Percentiles rank a stretch among this genome's conserved stretches.
Evolutionary conservation across 2,888 invertebrate genomes (phyloP).

Genomic region (Dicycla oo): DNA sequence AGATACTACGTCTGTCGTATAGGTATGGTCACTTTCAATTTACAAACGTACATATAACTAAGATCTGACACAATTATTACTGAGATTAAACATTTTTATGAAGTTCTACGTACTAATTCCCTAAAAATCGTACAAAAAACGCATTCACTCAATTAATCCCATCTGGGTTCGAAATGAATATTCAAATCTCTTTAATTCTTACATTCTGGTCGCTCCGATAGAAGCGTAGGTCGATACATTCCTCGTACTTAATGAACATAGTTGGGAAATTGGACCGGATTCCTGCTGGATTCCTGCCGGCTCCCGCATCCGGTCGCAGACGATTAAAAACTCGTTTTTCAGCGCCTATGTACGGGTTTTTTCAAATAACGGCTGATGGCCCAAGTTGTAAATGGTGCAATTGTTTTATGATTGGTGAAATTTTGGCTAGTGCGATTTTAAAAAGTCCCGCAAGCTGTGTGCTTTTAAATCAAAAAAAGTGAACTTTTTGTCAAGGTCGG

Average conservation of each 20-base stretch:
- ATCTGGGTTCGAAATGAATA: constrained; percentile 22
- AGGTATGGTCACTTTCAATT: too few relatives aligned
- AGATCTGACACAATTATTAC: too few relatives aligned
- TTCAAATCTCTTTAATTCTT: constrained; percentile 38
- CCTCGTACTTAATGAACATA: constrained; percentile 59
- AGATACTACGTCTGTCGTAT: too few relatives aligned
- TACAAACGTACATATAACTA: too few relatives aligned
- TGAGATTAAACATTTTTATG: too few relatives aligned
- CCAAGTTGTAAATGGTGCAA: not conserved
- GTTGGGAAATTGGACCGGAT: constrained; percentile 36
- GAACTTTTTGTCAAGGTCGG: too few relatives aligned
- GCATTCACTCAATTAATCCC: not conserved
- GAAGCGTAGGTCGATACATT: constrained; percentile 35
- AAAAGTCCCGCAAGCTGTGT: too few relatives aligned
- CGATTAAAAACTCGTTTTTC: constrained; percentile 40
- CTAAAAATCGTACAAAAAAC: not conserved
- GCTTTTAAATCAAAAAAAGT: too few relatives aligned
- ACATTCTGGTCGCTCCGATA: constrained; percentile 35
- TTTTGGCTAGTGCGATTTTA: not conserved
- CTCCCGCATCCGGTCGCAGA: constrained; percentile 5
- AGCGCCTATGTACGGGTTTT: constrained; percentile 2
- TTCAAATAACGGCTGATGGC: constrained; percentile 10
- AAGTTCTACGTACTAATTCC: not conserved
- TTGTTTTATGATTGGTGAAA: not conserved
- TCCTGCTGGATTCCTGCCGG: constrained; percentile 24